Percentiles rank a stretch among this genome's conserved stretches.
Conservation (phyloP, 1,140 invertebrate species). For the Lasioglossum albipes region DNA sequence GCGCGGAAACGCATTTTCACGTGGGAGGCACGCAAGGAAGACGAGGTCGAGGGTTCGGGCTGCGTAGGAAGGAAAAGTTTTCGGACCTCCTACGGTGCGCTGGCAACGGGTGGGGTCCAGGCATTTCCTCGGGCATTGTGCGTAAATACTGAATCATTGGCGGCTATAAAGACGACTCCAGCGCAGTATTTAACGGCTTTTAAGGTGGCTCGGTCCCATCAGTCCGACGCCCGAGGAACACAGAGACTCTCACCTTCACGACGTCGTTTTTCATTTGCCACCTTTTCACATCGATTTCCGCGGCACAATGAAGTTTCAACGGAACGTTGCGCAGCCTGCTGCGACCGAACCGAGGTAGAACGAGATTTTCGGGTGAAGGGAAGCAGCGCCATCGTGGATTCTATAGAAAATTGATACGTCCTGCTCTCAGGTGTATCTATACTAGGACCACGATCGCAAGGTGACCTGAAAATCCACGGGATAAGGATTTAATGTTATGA, state of each 20-base stretch:
- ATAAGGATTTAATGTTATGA: too few species aligned
- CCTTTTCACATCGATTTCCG: constrained; percentile 68
- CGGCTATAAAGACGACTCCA: constrained; percentile 48
- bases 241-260: neutral
- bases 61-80: constrained; percentile 36
- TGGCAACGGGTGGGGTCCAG: constrained; percentile 62
- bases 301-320: constrained; percentile 66
- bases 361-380: neutral
- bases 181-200: constrained; percentile 73
- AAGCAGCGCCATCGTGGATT: constrained; percentile 15
- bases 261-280: constrained; percentile 71
- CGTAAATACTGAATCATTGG: constrained; percentile 75
- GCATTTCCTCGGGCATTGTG: constrained; percentile 74
- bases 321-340: constrained; percentile 20
- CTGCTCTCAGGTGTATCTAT: neutral
- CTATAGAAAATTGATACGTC: constrained; percentile 57
- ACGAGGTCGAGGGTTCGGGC: neutral
- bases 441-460: too few species aligned
- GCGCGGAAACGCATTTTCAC: constrained; percentile 58
- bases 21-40: constrained; percentile 36
- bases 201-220: constrained; percentile 47
- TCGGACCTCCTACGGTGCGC: constrained; percentile 66
- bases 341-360: neutral
- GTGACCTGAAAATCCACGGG: too few species aligned
- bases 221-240: constrained; percentile 18